Conservation (phyloP, 2,888 invertebrate species). For the Pollenia labialis region DNA sequence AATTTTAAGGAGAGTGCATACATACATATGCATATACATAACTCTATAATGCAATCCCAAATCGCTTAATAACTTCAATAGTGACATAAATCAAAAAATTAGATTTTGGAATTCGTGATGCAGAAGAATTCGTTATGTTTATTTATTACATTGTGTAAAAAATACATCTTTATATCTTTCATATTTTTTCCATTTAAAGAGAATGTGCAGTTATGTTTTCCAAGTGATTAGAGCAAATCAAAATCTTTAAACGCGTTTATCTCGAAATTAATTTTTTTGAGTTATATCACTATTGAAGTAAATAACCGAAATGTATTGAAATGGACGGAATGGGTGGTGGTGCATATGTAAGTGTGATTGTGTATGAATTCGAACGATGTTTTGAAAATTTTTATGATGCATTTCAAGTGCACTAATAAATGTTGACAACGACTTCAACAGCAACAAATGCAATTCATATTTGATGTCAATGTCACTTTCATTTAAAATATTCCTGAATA, state of each 20-base stretch:
- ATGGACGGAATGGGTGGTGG: neutral
- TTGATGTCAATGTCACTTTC: constrained; percentile 56
- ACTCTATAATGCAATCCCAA: neutral
- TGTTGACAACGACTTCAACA: constrained; percentile 20
- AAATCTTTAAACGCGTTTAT: neutral
- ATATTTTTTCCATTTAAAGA: too few species aligned
- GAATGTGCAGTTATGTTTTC: too few species aligned
- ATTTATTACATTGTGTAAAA: too few species aligned
- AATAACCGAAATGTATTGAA: too few species aligned
- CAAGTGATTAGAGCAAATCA: too few species aligned
- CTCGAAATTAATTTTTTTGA: too few species aligned
- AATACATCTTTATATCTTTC: too few species aligned
- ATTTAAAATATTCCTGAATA: constrained; percentile 61
- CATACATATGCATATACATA: neutral
- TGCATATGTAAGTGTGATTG: neutral
- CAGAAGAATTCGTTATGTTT: too few species aligned
- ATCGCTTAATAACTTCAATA: too few species aligned
- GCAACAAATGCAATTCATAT: constrained; percentile 53
- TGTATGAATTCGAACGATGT: constrained; percentile 21
- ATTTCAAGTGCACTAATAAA: constrained; percentile 61
- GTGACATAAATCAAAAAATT: too few species aligned
- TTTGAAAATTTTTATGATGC: constrained; percentile 59
- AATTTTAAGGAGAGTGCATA: constrained; percentile 47
- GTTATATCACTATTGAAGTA: too few species aligned
- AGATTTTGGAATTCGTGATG: too few species aligned